Conservation (phyloP, 2,888 invertebrate species). For the Congeria kusceri region DNA sequence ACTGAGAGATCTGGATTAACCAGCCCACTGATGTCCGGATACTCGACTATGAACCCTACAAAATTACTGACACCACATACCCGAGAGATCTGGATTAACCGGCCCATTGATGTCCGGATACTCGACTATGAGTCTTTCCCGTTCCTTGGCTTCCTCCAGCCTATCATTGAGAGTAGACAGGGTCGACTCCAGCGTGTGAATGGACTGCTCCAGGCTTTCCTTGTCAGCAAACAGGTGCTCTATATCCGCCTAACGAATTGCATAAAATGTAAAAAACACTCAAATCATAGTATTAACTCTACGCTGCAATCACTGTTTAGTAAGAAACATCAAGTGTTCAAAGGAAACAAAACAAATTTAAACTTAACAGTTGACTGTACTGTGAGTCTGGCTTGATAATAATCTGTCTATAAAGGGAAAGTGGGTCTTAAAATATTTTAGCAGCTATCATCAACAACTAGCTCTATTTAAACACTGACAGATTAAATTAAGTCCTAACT, state of each 20-base stretch:
- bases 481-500: no score
- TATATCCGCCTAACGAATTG: conserved; percentile 66
- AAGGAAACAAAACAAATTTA: no score
- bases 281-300: no score
- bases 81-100: conserved; percentile 80
- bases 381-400: no score
- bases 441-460: no score
- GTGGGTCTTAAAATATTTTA: no score
- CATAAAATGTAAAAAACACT: no score
- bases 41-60: conserved; percentile 84
- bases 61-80: conserved; percentile 74
- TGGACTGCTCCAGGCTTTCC: conserved; percentile 70
- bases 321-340: no score
- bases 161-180: conserved; percentile 67
- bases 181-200: conserved; percentile 58
- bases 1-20: conserved; percentile 83
- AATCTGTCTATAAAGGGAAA: no score
- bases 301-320: no score
- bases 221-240: conserved; percentile 73
- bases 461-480: no score
- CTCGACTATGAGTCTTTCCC: conserved; percentile 82
- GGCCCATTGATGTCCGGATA: conserved; percentile 85
- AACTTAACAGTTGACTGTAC: no score
- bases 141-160: conserved; percentile 76
- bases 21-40: conserved; percentile 84